phyloP scores from a whole-genome alignment of 2,113 vertebrate genomes.

The Pangasianodon gigas region DNA sequence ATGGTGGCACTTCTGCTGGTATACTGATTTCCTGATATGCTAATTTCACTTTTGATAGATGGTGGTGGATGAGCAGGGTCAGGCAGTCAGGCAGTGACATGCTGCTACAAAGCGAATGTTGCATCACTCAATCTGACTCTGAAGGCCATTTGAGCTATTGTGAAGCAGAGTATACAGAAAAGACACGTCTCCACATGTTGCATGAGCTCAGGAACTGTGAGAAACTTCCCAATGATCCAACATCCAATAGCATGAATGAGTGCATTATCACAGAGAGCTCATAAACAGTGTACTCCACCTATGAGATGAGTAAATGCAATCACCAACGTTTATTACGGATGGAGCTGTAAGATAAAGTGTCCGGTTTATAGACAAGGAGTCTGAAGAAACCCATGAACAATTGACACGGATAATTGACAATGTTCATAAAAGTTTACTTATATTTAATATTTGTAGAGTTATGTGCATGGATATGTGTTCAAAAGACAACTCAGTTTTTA shows the following conservation, averaged over 20 bases:
- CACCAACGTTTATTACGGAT: background rate
- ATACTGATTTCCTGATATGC: background rate
- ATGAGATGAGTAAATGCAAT: background rate
- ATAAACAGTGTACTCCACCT: background rate
- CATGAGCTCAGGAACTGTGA: background rate
- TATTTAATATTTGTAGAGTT: background rate
- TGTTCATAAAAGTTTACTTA: background rate
- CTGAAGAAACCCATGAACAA: background rate
- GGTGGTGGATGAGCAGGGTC: background rate
- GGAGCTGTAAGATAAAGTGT: too few species aligned
- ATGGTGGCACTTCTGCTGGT: background rate
- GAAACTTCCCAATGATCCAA: background rate
- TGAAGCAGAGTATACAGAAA: background rate
- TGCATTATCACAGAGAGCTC: background rate
- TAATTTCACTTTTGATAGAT: background rate
- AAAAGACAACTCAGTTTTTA: background rate
- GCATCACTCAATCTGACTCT: background rate
- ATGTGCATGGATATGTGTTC: background rate
- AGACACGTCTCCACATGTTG: slow-evolving; percentile 25
- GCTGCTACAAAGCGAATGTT: background rate
- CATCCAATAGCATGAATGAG: background rate
- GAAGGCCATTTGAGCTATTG: background rate
- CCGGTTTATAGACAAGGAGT: background rate
- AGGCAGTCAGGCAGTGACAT: background rate
- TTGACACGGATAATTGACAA: background rate